Base-by-base conservation (phyloP, 2,797 vertebrate species). In the Amblyopsis hoosieri region DNA sequence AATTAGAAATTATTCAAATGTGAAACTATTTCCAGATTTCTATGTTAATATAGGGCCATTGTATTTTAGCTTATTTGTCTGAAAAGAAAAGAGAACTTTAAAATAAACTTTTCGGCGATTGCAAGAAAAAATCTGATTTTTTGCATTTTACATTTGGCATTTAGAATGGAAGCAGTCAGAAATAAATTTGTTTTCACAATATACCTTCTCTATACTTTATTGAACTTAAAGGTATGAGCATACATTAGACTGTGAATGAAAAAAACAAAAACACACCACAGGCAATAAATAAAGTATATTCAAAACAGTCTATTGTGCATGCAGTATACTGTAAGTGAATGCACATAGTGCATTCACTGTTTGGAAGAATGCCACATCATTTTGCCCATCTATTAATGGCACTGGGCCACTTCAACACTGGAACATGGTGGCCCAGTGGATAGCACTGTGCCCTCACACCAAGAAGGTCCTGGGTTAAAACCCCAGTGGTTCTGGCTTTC, bases 1-100 rank as follows among this genome's bases (percentile, higher is more conserved):
- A 89, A 90, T 86, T 14, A 81, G 79, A 88, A 85, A 88, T 90
- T 83, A 87, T 89, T 89, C 80, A 85, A 88, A 89, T 88, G 62
- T 59, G 67, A 76, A 58, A 61, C 31, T 17, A 59, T 50, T 71
- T 81, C 54, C 15, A 60, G 61, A 74, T 72, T 60, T 12, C 59
- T 68, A 79, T 84, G 85, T 72, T 71, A 85, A 82, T 72, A 54
- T 6, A 3, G 62, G 37, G n/a, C 45, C 62, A 45, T 78, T 81
- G 42, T 61, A 62, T 76, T 71, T 83, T 62, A 80, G 67, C 47
- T 52, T 45, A 61, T 67, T 65, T 45, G 56, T 71, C 57, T 54
- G 53, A 55, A 23, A 12, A 52, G 29, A 68, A 59, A 60, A 59
- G 7, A 62, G 64, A 67, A 49, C 12, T 7, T 31, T 15, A 1